Conservation (phyloP, 2,113 vertebrate species). For the Tricholaema leucomelas region DNA sequence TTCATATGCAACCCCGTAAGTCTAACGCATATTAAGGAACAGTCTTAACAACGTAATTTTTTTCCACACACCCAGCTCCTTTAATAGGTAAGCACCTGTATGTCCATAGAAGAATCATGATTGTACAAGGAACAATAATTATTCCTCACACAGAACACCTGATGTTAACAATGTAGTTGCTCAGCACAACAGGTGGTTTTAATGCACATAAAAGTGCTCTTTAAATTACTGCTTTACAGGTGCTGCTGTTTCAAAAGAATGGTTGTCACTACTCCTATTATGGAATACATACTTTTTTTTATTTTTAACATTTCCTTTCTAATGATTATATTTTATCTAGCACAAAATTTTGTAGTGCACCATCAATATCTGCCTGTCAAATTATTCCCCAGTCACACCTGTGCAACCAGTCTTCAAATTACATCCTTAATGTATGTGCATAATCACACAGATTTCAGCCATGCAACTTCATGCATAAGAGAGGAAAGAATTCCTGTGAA, state of each 20-base stretch:
- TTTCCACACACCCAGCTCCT: neutral
- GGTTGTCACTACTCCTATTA: neutral
- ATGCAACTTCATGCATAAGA: neutral
- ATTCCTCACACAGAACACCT: neutral
- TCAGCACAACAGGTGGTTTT: neutral
- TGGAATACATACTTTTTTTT: neutral
- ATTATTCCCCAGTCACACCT: slow-evolving; percentile 37
- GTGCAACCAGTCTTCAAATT: slow-evolving; percentile 53
- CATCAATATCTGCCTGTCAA: slow-evolving; percentile 42
- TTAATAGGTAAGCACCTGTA: neutral
- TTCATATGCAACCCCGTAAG: neutral
- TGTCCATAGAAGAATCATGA: neutral
- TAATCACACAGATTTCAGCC: neutral
- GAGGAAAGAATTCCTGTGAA: neutral
- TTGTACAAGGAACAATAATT: neutral
- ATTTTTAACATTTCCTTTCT: neutral
- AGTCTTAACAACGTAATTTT: neutral
- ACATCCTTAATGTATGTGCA: neutral
- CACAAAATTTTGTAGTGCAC: neutral
- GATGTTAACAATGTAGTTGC: neutral
- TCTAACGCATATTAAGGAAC: neutral
- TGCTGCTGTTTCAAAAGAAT: neutral
- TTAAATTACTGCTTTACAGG: neutral
- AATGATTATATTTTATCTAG: neutral
- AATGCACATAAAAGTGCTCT: neutral